Percentiles rank a stretch among this genome's conserved stretches.
These are phyloP conservation scores for Tauraco erythrolophus DNA, from an alignment of 2,113 vertebrate genomes.

Conservation along the genomic window DNA sequence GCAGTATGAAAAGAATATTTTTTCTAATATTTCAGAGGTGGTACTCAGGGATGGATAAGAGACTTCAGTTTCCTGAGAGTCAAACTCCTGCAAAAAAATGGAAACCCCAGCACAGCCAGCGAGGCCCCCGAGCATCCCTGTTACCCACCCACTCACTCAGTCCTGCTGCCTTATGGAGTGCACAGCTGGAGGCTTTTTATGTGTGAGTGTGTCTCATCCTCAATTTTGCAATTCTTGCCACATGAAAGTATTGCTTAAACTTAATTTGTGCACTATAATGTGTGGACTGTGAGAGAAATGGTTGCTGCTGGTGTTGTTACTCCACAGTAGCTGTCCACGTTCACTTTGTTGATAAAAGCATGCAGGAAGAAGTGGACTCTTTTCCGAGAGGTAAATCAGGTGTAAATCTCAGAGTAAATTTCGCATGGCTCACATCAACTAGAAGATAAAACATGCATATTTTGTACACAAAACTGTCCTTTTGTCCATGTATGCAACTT, in stretches of 20 bases:
- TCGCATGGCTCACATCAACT: not conserved
- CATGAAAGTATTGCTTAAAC: not conserved
- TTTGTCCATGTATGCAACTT: not conserved
- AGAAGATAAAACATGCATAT: not conserved
- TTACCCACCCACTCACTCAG: no score
- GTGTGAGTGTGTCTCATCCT: not conserved
- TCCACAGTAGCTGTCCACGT: not conserved
- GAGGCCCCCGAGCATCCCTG: no score
- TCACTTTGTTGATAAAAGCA: not conserved
- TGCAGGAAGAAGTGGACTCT: not conserved
- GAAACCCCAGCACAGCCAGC: accelerated
- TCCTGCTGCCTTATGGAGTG: not conserved
- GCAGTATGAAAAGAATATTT: not conserved
- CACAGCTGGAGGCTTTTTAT: no score
- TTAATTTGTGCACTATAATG: not conserved
- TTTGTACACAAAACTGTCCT: not conserved
- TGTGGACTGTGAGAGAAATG: not conserved
- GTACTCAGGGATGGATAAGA: not conserved
- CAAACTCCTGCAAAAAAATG: not conserved
- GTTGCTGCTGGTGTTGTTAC: not conserved
- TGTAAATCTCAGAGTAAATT: not conserved
- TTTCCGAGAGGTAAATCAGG: not conserved
- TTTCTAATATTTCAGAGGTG: not conserved
- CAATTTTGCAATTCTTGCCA: not conserved
- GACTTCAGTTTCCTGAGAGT: not conserved